These are phyloP conservation scores for Tonatia bakeri DNA, from an alignment of 2,113 vertebrate species.

Conservation along the genomic window DNA sequence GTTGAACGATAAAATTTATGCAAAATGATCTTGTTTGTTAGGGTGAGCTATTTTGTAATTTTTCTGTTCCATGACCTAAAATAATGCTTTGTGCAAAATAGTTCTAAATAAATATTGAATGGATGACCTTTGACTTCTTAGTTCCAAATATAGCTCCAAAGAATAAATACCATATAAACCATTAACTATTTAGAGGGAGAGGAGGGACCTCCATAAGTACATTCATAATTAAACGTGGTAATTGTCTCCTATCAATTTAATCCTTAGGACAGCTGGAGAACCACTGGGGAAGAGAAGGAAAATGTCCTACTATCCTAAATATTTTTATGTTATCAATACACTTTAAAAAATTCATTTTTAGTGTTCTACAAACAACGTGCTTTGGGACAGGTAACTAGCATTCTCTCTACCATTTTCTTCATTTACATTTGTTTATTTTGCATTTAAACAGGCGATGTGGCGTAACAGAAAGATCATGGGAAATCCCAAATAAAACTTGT, in stretches of 20 bases:
- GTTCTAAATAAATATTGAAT: neutral
- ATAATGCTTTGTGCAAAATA: neutral
- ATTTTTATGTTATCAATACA: neutral
- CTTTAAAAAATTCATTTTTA: neutral
- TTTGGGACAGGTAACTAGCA: neutral
- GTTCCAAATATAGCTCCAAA: neutral
- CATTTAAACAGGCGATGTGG: neutral
- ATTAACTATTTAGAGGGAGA: neutral
- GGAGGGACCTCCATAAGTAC: neutral
- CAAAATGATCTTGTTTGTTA: neutral
- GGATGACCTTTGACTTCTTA: neutral
- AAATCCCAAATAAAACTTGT: neutral
- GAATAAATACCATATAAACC: neutral
- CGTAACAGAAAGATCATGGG: neutral
- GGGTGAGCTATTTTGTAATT: neutral
- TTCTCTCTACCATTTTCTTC: neutral
- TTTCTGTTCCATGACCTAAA: neutral
- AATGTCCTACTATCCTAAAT: neutral
- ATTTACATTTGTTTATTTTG: neutral
- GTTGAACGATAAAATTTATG: neutral
- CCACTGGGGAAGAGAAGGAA: neutral
- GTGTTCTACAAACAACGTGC: neutral
- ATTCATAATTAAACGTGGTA: neutral
- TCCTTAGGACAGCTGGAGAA: neutral
- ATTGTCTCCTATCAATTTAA: neutral